Evolutionary conservation across 1,140 invertebrate species (phyloP).

Genomic region (Elymnias hypermnestra): DNA sequence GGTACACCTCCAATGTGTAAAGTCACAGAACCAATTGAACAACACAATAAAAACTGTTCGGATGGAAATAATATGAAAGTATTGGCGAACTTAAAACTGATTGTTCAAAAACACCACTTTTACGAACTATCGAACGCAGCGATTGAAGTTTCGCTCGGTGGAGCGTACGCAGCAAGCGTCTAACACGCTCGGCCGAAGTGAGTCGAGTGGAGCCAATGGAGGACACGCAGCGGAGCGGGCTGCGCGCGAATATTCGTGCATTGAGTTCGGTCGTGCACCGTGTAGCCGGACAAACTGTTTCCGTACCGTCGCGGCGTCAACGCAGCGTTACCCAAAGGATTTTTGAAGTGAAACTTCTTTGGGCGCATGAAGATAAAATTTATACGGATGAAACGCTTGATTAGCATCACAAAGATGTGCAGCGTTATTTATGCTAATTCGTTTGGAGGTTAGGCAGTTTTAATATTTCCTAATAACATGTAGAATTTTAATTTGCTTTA

Average conservation of each 20-base stretch:
- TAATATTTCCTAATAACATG: too few species aligned
- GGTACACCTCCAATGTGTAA: constrained; percentile 61
- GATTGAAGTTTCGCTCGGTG: constrained; percentile 51
- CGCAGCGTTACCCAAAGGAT: constrained; percentile 35
- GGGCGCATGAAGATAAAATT: too few species aligned
- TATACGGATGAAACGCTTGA: too few species aligned
- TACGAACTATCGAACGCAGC: constrained; percentile 42
- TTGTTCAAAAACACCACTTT: constrained; percentile 48
- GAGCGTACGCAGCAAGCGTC: constrained; percentile 38
- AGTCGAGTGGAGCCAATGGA: constrained; percentile 46
- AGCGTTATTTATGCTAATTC: too few species aligned
- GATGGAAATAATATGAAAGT: constrained; percentile 46
- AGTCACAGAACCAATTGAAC: constrained; percentile 58
- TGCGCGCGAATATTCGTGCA: constrained; percentile 24
- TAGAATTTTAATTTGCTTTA: constrained; percentile 42
- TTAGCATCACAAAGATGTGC: too few species aligned
- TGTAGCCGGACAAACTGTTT: constrained; percentile 24
- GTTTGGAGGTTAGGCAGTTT: too few species aligned
- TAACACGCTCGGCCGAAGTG: constrained; percentile 35
- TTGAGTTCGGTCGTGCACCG: constrained; percentile 6
- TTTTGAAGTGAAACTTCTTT: too few species aligned
- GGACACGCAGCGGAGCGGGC: constrained; percentile 13
- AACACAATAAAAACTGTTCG: constrained; percentile 59
- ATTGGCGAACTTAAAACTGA: constrained; percentile 39
- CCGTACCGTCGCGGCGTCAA: constrained; percentile 31